Base-by-base conservation (phyloP, 2,888 invertebrate species). In the Polymixis flavicincta region DNA sequence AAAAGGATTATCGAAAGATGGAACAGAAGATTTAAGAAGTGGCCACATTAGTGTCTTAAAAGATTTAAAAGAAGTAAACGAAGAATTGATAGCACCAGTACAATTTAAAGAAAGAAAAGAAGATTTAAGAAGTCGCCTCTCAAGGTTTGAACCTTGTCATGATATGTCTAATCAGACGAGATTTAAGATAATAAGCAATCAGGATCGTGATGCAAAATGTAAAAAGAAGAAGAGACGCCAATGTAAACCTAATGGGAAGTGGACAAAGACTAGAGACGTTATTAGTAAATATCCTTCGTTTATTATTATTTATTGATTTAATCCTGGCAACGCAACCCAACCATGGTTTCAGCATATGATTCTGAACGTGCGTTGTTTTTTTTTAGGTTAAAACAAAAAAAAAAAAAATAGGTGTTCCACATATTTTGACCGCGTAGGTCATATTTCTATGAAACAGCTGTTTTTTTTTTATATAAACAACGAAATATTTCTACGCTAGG, bases 151-250 rank as follows among this genome's bases (percentile, higher is more conserved):
- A 14, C 52, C 60, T 6, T 0, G 13, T 2, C 59, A 13, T 55
- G 66, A 72, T 19, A 61, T 4, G 14, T 1, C 9, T 1, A 45
- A 65, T 5, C 65, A 76, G n/a, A 76, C 17, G n/a, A 28, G 83
- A 13, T 83, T 70, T 52, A 74, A 66, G 17, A 57, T 55, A n/a
- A 28, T 72, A n/a, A 19, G 14, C 3, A 7, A 37, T 25, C 28
- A 7, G 2, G 8, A 13, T n/a, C 13, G 14, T n/a, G 4, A 13
- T n/a, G 6, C 0, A 0, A 54, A 73, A 54, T 25, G 8, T 8
- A 17, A n/a, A 17, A 61, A 25, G 9, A 74, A 28, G 14, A n/a
- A 19, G 22, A 28, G n/a, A 5, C 7, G 2, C 9, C 6, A 6
- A 59, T 19, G 19, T 28, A 13, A 28, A 22, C 8, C 1, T 6